Percentiles rank a stretch among this genome's conserved stretches.
Conservation (phyloP, 2,888 invertebrate species). For the Thelaira solivaga region DNA sequence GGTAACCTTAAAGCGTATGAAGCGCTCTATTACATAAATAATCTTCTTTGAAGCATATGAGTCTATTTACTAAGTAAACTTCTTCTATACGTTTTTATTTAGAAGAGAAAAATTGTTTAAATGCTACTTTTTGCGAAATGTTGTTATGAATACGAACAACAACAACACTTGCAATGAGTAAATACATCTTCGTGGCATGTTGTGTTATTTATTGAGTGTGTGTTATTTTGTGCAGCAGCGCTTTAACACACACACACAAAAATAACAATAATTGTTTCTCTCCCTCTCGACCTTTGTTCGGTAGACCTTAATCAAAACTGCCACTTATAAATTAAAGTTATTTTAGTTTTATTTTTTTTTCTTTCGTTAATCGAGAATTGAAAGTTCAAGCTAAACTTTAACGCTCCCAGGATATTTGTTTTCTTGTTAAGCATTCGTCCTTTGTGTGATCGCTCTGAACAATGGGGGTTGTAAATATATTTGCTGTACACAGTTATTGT, state of each 20-base stretch:
- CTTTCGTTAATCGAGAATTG: constrained; percentile 26
- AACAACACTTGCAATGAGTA: neutral
- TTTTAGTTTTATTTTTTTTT: neutral
- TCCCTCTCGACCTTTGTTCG: neutral
- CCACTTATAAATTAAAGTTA: constrained; percentile 56
- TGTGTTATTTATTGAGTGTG: constrained; percentile 37
- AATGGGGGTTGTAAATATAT: constrained; percentile 61
- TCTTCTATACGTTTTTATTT: no score
- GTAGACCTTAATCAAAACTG: constrained; percentile 63
- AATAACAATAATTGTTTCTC: no score
- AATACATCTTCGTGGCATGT: constrained; percentile 44
- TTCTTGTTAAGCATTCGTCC: constrained; percentile 36
- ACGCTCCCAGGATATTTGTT: constrained; percentile 63
- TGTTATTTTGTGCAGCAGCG: constrained; percentile 5
- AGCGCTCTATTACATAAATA: no score
- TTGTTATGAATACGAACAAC: neutral
- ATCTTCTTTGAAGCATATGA: no score
- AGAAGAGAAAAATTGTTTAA: constrained; percentile 35
- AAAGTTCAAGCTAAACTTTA: constrained; percentile 49
- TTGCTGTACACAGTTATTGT: constrained; percentile 58
- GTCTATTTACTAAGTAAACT: no score
- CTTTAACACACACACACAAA: no score
- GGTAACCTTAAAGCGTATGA: no score
- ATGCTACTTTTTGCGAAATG: constrained; percentile 48
- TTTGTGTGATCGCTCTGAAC: constrained; percentile 51